Evolutionary conservation across 2,888 invertebrate genomes (phyloP).

Genomic region (Tolmerus cingulatus): DNA sequence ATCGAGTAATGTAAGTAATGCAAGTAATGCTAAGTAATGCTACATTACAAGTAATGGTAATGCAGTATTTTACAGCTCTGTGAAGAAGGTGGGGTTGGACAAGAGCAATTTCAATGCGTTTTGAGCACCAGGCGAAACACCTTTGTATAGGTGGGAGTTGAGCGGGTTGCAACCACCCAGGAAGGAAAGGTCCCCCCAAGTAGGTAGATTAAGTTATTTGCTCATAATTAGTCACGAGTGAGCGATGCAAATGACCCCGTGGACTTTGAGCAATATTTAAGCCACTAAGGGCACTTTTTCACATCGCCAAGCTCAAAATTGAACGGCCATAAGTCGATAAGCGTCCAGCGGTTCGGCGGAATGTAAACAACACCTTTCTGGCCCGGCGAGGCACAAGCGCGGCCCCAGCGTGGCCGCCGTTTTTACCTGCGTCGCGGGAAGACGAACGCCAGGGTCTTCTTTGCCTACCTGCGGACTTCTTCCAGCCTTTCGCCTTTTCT

Average conservation of each 20-base stretch:
- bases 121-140: background rate
- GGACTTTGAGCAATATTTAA: background rate
- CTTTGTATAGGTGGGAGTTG: background rate
- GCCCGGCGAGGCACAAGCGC: background rate
- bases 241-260: conserved; percentile 7
- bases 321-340: conserved; percentile 12
- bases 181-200: background rate
- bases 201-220: background rate
- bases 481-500: background rate
- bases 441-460: conserved; percentile 12
- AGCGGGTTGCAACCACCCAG: background rate
- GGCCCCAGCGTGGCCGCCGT: background rate
- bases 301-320: conserved; percentile 1
- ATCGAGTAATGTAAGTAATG: too few species aligned
- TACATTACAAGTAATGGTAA: too few species aligned
- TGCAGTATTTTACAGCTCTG: too few species aligned
- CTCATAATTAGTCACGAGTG: conserved; percentile 23
- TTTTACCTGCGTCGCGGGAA: background rate
- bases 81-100: background rate
- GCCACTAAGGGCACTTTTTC: background rate
- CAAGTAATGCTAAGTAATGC: too few species aligned
- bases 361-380: conserved; percentile 23
- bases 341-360: background rate
- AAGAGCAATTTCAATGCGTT: background rate
- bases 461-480: background rate